Evolutionary conservation across 2,888 invertebrate genomes (phyloP).

Genomic region (Drosophila trichaetosa): DNA sequence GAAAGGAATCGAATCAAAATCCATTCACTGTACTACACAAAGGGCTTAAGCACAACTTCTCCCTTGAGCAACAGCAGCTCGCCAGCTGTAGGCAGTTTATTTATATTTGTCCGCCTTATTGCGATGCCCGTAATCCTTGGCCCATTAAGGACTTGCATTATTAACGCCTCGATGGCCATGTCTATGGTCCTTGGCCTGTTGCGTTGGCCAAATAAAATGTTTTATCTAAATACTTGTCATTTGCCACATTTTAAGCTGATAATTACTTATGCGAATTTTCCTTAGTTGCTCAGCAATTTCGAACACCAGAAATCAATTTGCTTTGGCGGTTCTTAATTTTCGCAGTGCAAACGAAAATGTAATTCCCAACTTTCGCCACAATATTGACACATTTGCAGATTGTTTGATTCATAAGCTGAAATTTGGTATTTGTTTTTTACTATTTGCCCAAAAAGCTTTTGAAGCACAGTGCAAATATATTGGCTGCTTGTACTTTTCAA

Average conservation of each 20-base stretch:
- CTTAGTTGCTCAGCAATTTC: constrained; percentile 7
- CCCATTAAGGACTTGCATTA: constrained; percentile 71
- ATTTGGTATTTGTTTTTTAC: constrained; percentile 10
- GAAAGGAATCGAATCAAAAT: neutral
- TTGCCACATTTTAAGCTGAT: constrained; percentile 39
- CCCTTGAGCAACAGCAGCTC: constrained; percentile 11
- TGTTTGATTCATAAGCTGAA: constrained; percentile 29
- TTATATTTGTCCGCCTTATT: constrained; percentile 66
- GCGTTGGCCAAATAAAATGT: constrained; percentile 14
- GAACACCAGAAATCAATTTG: constrained; percentile 53
- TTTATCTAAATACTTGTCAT: constrained; percentile 53
- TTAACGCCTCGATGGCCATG: constrained; percentile 44
- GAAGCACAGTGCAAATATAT: constrained; percentile 60
- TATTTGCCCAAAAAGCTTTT: constrained; percentile 47
- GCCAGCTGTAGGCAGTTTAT: constrained; percentile 59
- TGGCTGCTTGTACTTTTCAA: constrained; percentile 45
- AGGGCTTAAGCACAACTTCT: constrained; percentile 31
- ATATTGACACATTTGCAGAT: constrained; percentile 58
- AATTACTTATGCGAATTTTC: constrained; percentile 51
- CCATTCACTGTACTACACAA: constrained; percentile 14
- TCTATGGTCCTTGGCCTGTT: neutral
- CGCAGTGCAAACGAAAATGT: constrained; percentile 37
- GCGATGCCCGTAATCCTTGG: constrained; percentile 53
- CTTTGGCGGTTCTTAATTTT: constrained; percentile 24
- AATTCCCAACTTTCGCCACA: constrained; percentile 31